Percentiles rank a stretch among this genome's conserved stretches.
Evolutionary conservation across 2,113 vertebrate genomes (phyloP).

Genomic region (Tenrec ecaudatus): DNA sequence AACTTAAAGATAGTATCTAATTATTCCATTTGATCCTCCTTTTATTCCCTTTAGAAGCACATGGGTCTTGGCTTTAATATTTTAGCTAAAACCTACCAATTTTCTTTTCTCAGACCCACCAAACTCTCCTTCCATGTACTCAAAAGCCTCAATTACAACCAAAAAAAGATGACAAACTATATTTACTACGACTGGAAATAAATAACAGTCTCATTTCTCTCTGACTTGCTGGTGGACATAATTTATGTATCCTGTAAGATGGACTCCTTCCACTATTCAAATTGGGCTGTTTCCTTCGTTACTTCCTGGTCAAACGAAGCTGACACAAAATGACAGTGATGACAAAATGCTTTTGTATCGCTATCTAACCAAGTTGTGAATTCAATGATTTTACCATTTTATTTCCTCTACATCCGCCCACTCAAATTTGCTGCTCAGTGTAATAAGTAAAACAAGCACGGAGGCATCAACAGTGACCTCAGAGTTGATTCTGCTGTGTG

Average conservation of each 20-base stretch:
- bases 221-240: background rate
- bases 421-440: background rate
- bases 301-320: constrained; percentile 3
- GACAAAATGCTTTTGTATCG: constrained; percentile 20
- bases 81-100: constrained; percentile 40
- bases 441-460: background rate
- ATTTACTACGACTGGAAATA: background rate
- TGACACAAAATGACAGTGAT: background rate
- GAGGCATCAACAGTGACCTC: background rate
- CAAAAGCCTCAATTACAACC: constrained; percentile 19
- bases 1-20: constrained; percentile 67
- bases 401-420: constrained; percentile 20
- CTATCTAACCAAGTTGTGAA: constrained; percentile 10
- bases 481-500: background rate
- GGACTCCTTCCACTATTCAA: constrained; percentile 16
- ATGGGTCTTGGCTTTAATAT: constrained; percentile 18
- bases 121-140: constrained; percentile 19
- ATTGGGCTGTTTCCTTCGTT: constrained; percentile 9
- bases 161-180: constrained; percentile 27
- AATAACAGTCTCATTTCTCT: constrained; percentile 26
- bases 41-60: constrained; percentile 20
- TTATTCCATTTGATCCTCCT: constrained; percentile 48
- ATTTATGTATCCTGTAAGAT: constrained; percentile 18
- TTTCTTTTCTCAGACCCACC: background rate
- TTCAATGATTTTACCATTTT: background rate